A percentile compares a stretch with the other conserved stretches of the same genome.
phyloP scores from a whole-genome alignment of 2,797 vertebrate species.

The Diglossa cyanea region DNA sequence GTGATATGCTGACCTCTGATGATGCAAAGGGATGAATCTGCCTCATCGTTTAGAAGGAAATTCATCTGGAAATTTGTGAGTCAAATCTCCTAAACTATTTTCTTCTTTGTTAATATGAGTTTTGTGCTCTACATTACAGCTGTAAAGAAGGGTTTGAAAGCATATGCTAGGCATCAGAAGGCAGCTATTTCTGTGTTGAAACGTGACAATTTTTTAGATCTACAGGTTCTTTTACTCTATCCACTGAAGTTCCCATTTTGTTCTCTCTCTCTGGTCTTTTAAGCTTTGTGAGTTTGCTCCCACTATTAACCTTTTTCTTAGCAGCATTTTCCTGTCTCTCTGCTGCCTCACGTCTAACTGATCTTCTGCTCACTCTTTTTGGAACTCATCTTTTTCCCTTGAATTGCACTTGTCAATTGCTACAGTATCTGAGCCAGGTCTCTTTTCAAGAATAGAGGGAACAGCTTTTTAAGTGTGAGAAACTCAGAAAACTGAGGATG shows the following conservation, averaged over 20 bases:
- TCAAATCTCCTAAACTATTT: neutral
- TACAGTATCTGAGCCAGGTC: neutral
- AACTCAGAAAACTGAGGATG: neutral
- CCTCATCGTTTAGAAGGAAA: neutral
- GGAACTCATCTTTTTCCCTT: neutral
- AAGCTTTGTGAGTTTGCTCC: neutral
- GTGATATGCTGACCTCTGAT: neutral
- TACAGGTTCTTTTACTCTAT: neutral
- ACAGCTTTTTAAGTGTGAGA: neutral
- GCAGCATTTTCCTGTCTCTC: neutral
- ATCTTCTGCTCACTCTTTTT: neutral
- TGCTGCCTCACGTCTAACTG: neutral
- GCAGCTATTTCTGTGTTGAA: neutral
- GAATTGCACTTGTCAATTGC: neutral
- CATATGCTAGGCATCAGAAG: neutral
- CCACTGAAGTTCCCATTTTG: neutral
- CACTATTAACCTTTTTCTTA: neutral
- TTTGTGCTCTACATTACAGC: neutral
- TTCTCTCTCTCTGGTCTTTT: neutral
- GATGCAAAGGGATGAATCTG: neutral
- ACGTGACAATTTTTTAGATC: neutral
- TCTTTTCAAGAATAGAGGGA: neutral
- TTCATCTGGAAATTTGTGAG: neutral
- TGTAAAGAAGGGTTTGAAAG: neutral
- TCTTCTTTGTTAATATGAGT: neutral